Evolutionary conservation across 2,797 vertebrate genomes (phyloP), one percentile per base, ranked within the genome.

Genomic region (Amniataba percoides): DNA sequence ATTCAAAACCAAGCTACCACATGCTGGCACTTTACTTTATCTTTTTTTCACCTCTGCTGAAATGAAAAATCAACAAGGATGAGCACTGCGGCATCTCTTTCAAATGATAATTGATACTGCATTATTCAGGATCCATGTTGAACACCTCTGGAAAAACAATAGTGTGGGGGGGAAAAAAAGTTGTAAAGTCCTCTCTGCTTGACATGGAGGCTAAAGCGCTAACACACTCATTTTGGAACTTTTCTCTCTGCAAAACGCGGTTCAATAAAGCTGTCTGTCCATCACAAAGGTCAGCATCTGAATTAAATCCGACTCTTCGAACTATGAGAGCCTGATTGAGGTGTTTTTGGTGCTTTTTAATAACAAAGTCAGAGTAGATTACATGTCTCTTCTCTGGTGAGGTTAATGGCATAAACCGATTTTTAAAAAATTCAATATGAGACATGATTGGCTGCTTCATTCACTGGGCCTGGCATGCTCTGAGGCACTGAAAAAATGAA

Each of bases 1-100:
- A 15, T 2, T 53, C 1, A 11, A 74, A 72, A 78, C 69, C n/a
- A n/a, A n/a, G 58, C 55, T 71, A 63, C 23, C 62, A 49, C 53
- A 61, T 60, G 52, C 53, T 34, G 57, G 7, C 23, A 16, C 7
- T 64, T 62, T 18, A 25, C 6, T 49, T 40, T 40, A 34, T n/a
- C 68, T 31, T 48, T 59, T 53, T 39, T 21, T 25, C 8, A 19
- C 14, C 39, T 45, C 34, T 49, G 23, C 19, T 42, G 3, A 46
- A 43, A 53, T 49, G 5, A 42, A 66, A 78, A 56, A 25, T 42
- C 18, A 27, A 48, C 23, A 48, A 66, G 34, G 23, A 53, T 34
- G 21, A 25, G 57, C 23, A 42, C 43, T 9, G 14, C 0, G 0
- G 12, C 42, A 23, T 52, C 3, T 62, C 51, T 57, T 58, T 72